Evolutionary conservation across 2,797 vertebrate genomes (phyloP).

Genomic region (Pyrocephalus nanus): DNA sequence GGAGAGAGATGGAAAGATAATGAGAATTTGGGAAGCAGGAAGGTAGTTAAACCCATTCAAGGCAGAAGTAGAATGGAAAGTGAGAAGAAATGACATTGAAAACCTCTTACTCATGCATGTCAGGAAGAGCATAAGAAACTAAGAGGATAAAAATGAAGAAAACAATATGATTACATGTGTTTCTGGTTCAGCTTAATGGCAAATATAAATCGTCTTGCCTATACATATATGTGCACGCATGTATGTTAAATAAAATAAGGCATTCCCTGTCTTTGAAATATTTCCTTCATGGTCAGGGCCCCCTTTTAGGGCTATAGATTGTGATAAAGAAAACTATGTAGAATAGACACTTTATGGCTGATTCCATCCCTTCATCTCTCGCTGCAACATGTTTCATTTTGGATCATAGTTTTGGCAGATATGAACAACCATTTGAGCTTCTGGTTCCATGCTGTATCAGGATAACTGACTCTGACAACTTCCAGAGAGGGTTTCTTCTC

Average conservation of each 20-base stretch:
- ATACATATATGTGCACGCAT: background rate
- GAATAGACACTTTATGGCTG: background rate
- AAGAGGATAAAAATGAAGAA: background rate
- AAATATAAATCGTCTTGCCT: background rate
- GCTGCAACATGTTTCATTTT: background rate
- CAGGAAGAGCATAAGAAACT: background rate
- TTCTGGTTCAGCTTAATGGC: background rate
- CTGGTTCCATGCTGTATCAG: background rate
- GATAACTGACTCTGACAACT: background rate
- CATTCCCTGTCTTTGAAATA: background rate
- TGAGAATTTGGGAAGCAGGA: background rate
- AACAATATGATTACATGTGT: background rate
- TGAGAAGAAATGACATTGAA: slow-evolving; percentile 14
- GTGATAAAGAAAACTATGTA: background rate
- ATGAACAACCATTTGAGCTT: background rate
- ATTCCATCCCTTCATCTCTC: background rate
- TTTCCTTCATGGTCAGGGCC: background rate
- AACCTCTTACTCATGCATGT: background rate
- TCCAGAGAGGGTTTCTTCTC: background rate
- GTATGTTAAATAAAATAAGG: background rate
- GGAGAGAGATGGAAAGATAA: background rate
- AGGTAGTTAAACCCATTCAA: background rate
- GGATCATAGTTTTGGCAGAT: background rate
- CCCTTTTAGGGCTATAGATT: background rate
- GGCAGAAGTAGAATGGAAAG: background rate